Percentiles rank a stretch among this genome's conserved stretches.
Conservation (phyloP, 2,888 invertebrate genomes). For the Apamea anceps region DNA sequence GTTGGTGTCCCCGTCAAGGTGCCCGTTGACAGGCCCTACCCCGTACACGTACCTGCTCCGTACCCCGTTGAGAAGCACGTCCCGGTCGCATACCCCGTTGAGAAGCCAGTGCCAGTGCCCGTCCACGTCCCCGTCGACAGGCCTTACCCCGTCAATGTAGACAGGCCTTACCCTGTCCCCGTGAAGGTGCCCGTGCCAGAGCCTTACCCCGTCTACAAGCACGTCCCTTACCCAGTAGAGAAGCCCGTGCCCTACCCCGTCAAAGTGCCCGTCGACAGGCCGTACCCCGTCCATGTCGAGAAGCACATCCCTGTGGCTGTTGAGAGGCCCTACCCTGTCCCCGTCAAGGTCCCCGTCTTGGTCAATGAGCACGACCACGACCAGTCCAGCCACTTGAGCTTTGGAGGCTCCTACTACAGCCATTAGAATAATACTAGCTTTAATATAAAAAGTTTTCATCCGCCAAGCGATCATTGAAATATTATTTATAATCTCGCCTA, state of each 20-base stretch:
- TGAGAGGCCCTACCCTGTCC: constrained; percentile 90
- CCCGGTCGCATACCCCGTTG: constrained; percentile 91
- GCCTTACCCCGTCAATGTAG: constrained; percentile 90
- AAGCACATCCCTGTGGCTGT: constrained; percentile 86
- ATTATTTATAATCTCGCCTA: constrained; percentile 84
- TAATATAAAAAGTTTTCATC: constrained; percentile 77
- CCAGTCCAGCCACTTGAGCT: constrained; percentile 72
- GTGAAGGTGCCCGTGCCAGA: constrained; percentile 91
- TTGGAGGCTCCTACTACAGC: constrained; percentile 81
- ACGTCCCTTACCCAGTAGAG: constrained; percentile 91
- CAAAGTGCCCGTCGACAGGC: constrained; percentile 92
- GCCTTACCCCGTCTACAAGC: constrained; percentile 92
- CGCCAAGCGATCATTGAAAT: constrained; percentile 74
- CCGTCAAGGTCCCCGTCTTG: constrained; percentile 88
- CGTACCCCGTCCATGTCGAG: constrained; percentile 91
- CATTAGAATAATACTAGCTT: constrained; percentile 81
- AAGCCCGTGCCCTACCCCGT: constrained; percentile 92
- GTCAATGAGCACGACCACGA: constrained; percentile 72
- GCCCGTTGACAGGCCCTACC: constrained; percentile 92
- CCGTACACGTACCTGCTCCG: constrained; percentile 92
- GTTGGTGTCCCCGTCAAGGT: constrained; percentile 92
- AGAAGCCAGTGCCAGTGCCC: constrained; percentile 91
- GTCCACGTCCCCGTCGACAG: constrained; percentile 92
- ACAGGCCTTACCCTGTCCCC: constrained; percentile 88
- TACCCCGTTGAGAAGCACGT: constrained; percentile 91